These are phyloP conservation scores for Numida meleagris DNA, from an alignment of 2,113 vertebrate species.

Conservation along the genomic window DNA sequence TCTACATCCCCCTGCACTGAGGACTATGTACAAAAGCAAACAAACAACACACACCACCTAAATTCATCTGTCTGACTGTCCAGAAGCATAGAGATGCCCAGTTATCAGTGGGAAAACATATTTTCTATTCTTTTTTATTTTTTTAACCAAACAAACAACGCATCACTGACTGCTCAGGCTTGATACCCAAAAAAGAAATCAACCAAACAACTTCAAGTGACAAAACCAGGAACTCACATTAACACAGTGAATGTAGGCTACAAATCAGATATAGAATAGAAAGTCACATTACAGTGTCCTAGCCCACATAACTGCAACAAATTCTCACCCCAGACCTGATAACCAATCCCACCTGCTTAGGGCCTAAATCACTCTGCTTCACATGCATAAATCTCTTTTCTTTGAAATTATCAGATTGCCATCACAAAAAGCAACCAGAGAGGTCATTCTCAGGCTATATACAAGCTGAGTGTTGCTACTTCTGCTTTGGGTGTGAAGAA, in stretches of 20 bases:
- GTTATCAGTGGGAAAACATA: neutral
- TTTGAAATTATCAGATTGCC: neutral
- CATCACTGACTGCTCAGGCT: neutral
- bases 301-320: neutral
- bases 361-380: neutral
- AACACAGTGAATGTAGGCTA: accelerated
- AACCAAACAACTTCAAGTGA: neutral
- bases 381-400: neutral
- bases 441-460: neutral
- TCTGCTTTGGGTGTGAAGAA: neutral
- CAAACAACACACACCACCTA: accelerated
- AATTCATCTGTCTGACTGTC: neutral
- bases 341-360: neutral
- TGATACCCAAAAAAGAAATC: neutral
- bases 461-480: neutral
- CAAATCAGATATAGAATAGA: neutral
- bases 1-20: neutral
- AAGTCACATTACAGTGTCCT: neutral
- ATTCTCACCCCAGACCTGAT: neutral
- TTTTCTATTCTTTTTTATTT: neutral
- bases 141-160: neutral
- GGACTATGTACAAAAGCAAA: neutral
- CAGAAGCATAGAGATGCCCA: neutral
- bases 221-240: neutral
- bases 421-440: neutral